Evolutionary conservation across 2,888 invertebrate species (phyloP).

Genomic region (Drosophila histrio): DNA sequence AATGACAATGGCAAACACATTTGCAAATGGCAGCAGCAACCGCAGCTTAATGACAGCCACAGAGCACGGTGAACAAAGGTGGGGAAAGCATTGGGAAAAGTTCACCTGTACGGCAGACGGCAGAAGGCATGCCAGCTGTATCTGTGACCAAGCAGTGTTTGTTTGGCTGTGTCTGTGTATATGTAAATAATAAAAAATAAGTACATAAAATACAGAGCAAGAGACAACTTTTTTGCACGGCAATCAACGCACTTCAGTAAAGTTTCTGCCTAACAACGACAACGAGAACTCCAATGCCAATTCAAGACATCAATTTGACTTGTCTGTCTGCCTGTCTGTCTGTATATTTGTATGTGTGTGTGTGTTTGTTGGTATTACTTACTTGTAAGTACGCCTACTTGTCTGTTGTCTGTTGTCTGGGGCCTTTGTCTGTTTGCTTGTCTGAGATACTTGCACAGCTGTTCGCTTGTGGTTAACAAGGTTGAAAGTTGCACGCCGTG

Average conservation of each 20-base stretch:
- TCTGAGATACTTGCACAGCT: slow-evolving; percentile 59
- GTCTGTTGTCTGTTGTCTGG: slow-evolving; percentile 24
- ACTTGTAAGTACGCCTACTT: slow-evolving; percentile 24
- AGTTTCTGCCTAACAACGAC: slow-evolving; percentile 66
- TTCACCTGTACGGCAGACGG: slow-evolving; percentile 64
- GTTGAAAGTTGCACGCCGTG: slow-evolving; percentile 45
- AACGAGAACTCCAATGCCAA: slow-evolving; percentile 36
- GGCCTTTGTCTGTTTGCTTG: slow-evolving; percentile 33
- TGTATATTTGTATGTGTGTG: not conserved
- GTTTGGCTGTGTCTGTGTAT: slow-evolving; percentile 10
- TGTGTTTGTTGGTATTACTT: slow-evolving; percentile 20
- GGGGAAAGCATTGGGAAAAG: slow-evolving; percentile 52
- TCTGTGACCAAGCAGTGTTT: slow-evolving; percentile 22
- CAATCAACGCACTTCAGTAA: slow-evolving; percentile 76
- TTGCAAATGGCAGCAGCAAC: slow-evolving; percentile 77
- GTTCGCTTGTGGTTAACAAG: slow-evolving; percentile 54
- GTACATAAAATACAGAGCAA: slow-evolving; percentile 25
- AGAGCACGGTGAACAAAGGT: slow-evolving; percentile 14
- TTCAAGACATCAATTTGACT: slow-evolving; percentile 59
- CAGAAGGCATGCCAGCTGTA: slow-evolving; percentile 61
- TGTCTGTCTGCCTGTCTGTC: slow-evolving; percentile 13
- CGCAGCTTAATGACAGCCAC: slow-evolving; percentile 75
- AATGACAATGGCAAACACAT: slow-evolving; percentile 72
- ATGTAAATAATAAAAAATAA: slow-evolving; percentile 63
- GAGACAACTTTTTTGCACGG: slow-evolving; percentile 71